Percentiles rank a stretch among this genome's conserved stretches.
These are phyloP conservation scores for Acleris cristana DNA, from an alignment of 2,888 invertebrate genomes.

Conservation along the genomic window DNA sequence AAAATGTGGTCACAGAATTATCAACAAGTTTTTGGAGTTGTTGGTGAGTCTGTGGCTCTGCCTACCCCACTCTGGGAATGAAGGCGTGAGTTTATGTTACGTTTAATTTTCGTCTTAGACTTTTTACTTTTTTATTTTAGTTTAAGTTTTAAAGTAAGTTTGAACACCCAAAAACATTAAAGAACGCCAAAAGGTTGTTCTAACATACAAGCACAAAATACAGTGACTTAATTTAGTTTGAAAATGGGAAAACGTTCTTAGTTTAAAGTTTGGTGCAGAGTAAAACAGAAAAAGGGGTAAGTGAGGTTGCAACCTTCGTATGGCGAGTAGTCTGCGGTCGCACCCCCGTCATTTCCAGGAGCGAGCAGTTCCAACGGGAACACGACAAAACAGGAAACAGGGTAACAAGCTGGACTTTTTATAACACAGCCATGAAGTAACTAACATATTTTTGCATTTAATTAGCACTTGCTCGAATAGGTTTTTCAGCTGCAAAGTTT, in stretches of 20 bases:
- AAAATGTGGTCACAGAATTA: no score
- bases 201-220: background rate
- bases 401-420: conserved; percentile 13
- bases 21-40: no score
- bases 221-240: background rate
- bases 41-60: no score
- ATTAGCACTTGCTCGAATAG: conserved; percentile 2
- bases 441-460: conserved; percentile 13
- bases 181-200: no score
- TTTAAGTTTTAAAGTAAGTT: no score
- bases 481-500: background rate
- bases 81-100: no score
- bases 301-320: conserved; percentile 5
- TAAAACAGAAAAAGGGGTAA: conserved; percentile 1
- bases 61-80: no score
- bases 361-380: conserved; percentile 6
- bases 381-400: conserved; percentile 2
- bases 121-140: no score
- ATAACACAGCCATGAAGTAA: conserved; percentile 8
- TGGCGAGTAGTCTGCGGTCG: conserved; percentile 13
- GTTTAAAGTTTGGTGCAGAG: conserved; percentile 3
- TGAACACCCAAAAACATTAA: no score
- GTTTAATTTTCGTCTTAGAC: no score
- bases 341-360: conserved; percentile 13
- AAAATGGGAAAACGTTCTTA: background rate